Evolutionary conservation across 2,888 invertebrate genomes (phyloP).

Genomic region (Macrosiphum euphorbiae): DNA sequence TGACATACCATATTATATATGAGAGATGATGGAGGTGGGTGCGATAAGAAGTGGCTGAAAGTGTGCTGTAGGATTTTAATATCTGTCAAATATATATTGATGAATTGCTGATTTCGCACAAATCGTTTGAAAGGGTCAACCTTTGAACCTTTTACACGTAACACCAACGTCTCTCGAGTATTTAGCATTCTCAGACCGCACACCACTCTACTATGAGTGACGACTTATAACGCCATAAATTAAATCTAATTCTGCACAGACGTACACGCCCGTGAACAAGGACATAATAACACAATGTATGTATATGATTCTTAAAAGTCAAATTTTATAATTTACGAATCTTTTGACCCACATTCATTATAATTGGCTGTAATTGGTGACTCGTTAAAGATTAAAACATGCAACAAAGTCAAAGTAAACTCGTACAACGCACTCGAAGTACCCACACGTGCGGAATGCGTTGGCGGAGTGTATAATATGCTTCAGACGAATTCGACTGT

Average conservation of each 20-base stretch:
- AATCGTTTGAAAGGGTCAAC: slow-evolving; percentile 17
- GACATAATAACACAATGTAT: neutral
- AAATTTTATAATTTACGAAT: neutral
- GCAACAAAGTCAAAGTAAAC: neutral
- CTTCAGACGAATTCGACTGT: neutral
- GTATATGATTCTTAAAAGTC: neutral
- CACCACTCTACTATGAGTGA: neutral
- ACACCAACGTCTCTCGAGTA: neutral
- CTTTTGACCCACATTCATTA: neutral
- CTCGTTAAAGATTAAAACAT: neutral
- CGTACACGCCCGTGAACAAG: neutral
- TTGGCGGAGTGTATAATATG: neutral
- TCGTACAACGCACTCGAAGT: neutral
- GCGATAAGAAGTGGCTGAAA: neutral
- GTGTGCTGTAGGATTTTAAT: slow-evolving; percentile 28
- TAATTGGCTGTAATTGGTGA: neutral
- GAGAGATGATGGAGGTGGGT: neutral
- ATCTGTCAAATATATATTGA: slow-evolving; percentile 46
- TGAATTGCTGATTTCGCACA: slow-evolving; percentile 45
- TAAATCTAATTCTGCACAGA: slow-evolving; percentile 6
- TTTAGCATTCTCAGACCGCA: slow-evolving; percentile 42
- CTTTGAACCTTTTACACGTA: neutral
- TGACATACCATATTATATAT: neutral
- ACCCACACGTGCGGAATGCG: neutral
- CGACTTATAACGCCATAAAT: neutral